Evolutionary conservation across 2,888 invertebrate species (phyloP), one percentile per base, ranked within the genome.

Genomic region (Trichogramma dendrolimi): DNA sequence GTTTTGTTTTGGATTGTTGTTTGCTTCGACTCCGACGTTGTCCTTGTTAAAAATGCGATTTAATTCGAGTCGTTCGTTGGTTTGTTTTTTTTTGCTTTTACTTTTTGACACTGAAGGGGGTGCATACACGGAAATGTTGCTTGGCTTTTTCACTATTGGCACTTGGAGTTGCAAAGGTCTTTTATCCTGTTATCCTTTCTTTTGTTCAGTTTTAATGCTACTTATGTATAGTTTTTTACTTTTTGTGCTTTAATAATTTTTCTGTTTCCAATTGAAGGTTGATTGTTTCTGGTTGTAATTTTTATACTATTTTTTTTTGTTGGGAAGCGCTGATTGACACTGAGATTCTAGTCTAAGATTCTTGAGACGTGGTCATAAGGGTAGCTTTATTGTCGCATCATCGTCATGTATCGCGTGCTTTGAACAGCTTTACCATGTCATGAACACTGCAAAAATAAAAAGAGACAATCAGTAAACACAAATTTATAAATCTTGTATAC

Each of bases 331-430:
- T 74, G 72, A 68, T 72, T 70, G 67, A 67, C 63, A 68, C 70
- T 71, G 70, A 71, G 71, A 69, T 64, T 70, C 71, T 68, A 67
- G n/a, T 10, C 38, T 68, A 70, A 71, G 67, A 71, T 72, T 70
- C 72, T 73, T 71, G 71, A 72, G 69, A 75, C 72, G 70, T 68
- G 68, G 72, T 70, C 71, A 72, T 56, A 47, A 71, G 70, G 71
- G 69, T 72, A 71, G 71, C 72, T 73, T 79, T 79, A 77, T 78
- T 79, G 78, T 79, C 79, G 79, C 78, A 78, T 78, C 77, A 73
- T 78, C 72, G 71, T 70, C 70, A 69, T 70, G 71, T 66, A 67
- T 71, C 63, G 68, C 69, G 68, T 74, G 73, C 73, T 73, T 72
- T 75, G 71, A 74, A 74, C 73, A 74, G 72, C 76, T 74, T 70